Evolutionary conservation across 2,888 invertebrate genomes (phyloP), one percentile per base, ranked within the genome.

Genomic region (Melolontha melolontha): DNA sequence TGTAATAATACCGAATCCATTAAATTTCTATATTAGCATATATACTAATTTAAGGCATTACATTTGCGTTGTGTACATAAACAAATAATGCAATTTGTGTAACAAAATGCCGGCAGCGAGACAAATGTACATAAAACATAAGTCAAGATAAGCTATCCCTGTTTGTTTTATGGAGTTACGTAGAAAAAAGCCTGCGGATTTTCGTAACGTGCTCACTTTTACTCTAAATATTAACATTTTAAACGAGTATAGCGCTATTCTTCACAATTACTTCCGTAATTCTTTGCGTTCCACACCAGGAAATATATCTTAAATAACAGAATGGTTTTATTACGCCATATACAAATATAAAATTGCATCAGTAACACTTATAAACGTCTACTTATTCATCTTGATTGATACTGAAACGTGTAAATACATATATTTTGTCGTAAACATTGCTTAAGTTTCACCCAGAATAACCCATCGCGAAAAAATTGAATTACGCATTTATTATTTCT

Each of bases 21-120:
- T 81, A 79, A 78, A 77, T 79, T 79, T 78, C 77, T 77, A 78
- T 77, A 80, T 80, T 80, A 79, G 79, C 80, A 79, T 79, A 79
- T 76, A 78, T 77, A 77, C 76, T 77, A 79, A 79, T 78, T 79
- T 77, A 74, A 69, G 74, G 77, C 74, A 78, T 79, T 78, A 78
- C 75, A 73, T 77, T 77, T 75, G 75, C 75, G 74, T 72, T 67
- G 70, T 50, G 22, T 50, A 62, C 70, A 70, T 63, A 73, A 74
- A 77, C 74, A 75, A 76, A 75, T 75, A 77, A 75, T 73, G 70
- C 69, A 75, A 74, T 75, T 74, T 75, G 70, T 69, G 27, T 17
- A 55, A 39, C 55, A 47, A 59, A 66, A 57, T 66, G 66, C 40
- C 49, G 29, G 12, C 41, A 50, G 27, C 57, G 12, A 49, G 49